Percentiles rank a stretch among this genome's conserved stretches.
Conservation (phyloP, 2,113 vertebrate species). For the Xenopus laevis region DNA sequence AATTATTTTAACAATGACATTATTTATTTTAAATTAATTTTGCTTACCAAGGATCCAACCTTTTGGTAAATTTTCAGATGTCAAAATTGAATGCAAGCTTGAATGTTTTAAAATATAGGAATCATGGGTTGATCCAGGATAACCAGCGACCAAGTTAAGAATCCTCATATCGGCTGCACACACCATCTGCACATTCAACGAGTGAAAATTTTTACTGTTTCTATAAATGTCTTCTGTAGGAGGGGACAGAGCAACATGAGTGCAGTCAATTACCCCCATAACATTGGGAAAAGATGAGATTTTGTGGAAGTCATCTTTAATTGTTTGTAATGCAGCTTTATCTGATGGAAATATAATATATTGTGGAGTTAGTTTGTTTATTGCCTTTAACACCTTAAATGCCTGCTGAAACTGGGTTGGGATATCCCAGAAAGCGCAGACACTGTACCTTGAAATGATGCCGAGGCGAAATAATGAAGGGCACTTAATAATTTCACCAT, state of each 20-base stretch:
- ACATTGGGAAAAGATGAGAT: conserved; percentile 36
- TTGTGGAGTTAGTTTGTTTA: conserved; percentile 34
- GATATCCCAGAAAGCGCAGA: conserved; percentile 36
- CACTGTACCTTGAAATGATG: conserved; percentile 36
- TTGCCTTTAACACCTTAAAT: conserved; percentile 37
- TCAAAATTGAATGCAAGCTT: conserved; percentile 25
- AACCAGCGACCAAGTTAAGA: conserved; percentile 32
- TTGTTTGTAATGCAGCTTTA: conserved; percentile 24
- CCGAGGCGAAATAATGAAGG: conserved; percentile 30
- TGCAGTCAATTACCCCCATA: conserved; percentile 40
- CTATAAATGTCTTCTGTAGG: conserved; percentile 43
- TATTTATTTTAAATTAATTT: not conserved
- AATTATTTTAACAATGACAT: no score
- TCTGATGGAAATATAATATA: conserved; percentile 40
- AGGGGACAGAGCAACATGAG: conserved; percentile 34
- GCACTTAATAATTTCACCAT: conserved; percentile 38
- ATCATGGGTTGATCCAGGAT: conserved; percentile 38
- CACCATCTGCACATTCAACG: conserved; percentile 37
- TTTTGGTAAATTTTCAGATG: conserved; percentile 27
- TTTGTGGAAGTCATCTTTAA: conserved; percentile 33
- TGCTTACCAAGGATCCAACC: conserved; percentile 40
- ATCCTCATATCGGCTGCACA: conserved; percentile 36
- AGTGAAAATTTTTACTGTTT: conserved; percentile 41
- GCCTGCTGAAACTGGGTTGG: conserved; percentile 37
- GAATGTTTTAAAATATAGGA: conserved; percentile 39